phyloP scores from a whole-genome alignment of 1,140 invertebrate genomes.

The Papilio polyxenes region DNA sequence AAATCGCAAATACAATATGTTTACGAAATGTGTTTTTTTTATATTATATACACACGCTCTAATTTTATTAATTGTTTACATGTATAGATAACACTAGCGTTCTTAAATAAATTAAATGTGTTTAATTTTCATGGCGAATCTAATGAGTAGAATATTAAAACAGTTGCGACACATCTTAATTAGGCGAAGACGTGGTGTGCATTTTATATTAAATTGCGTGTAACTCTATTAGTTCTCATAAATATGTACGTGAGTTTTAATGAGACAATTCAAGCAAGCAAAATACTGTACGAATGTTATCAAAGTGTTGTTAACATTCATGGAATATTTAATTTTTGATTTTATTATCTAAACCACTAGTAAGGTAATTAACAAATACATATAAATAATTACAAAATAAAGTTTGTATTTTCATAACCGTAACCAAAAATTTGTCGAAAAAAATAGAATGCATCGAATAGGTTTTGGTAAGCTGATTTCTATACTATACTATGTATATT shows the following conservation, averaged over 20 bases:
- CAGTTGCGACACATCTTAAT: constrained; percentile 10
- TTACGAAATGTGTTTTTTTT: no score
- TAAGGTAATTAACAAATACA: no score
- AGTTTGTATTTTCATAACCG: no score
- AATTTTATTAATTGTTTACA: neutral
- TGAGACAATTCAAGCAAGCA: neutral
- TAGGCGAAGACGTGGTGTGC: neutral
- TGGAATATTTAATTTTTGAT: neutral
- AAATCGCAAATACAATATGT: no score
- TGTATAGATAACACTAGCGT: neutral
- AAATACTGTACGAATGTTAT: neutral
- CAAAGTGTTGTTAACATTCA: neutral
- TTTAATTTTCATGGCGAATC: neutral
- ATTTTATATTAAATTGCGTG: constrained; percentile 16
- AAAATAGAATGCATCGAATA: no score
- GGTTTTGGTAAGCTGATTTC: no score
- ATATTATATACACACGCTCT: no score
- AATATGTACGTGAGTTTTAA: neutral
- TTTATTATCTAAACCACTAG: no score
- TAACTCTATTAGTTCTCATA: neutral
- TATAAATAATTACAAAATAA: no score
- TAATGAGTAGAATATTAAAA: constrained; percentile 1
- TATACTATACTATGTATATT: no score
- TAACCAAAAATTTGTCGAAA: no score
- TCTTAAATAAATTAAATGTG: neutral